Evolutionary conservation across 2,797 vertebrate genomes (phyloP).

Genomic region (Coilia nasus): DNA sequence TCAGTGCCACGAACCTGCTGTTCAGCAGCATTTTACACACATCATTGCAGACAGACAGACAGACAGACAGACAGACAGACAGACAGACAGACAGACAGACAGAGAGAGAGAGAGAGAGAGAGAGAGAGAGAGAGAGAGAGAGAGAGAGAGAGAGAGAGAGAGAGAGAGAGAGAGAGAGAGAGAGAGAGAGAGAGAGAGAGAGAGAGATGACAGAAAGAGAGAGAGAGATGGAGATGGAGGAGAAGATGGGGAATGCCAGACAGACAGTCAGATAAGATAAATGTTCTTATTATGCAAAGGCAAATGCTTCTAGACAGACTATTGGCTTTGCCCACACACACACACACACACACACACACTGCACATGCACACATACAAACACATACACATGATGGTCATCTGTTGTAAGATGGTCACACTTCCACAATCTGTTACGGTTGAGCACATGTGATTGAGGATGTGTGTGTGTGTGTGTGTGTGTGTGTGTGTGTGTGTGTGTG

Average conservation of each 20-base stretch:
- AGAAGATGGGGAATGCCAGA: neutral
- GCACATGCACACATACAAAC: slow-evolving; percentile 15
- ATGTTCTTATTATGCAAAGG: slow-evolving; percentile 16
- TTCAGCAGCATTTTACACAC: slow-evolving; percentile 55
- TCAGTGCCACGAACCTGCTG: slow-evolving; percentile 65
- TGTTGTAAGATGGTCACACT: neutral
- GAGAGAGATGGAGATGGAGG: neutral
- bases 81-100: neutral
- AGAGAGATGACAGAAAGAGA: neutral
- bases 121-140: neutral
- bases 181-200: neutral
- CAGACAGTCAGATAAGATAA: slow-evolving; percentile 11
- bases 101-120: neutral
- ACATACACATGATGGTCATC: slow-evolving; percentile 18
- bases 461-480: neutral
- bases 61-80: neutral
- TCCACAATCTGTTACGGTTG: neutral
- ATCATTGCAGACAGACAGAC: neutral
- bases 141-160: neutral
- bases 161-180: neutral
- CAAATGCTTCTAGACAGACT: slow-evolving; percentile 44
- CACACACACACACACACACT: slow-evolving; percentile 24
- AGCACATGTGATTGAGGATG: neutral
- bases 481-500: neutral
- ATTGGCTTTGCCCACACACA: slow-evolving; percentile 44